These are phyloP conservation scores for Aphrocallistes beatrix DNA, from an alignment of 37 sponge, comb jelly and placozoan species.

Conservation along the genomic window DNA sequence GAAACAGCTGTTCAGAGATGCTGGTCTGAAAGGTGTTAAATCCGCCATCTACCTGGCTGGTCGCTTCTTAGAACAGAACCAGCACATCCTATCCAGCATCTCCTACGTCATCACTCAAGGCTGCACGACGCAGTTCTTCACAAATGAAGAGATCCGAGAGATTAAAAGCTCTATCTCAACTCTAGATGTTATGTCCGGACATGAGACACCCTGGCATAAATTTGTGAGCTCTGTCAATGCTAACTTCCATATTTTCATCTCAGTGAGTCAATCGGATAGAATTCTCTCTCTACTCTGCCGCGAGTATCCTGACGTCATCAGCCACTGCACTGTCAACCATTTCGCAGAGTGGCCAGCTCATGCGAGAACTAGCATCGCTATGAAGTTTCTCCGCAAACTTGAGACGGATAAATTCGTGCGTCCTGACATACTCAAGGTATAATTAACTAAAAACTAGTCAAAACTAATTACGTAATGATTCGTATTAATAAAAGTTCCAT, in stretches of 20 bases:
- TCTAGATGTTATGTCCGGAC: background rate
- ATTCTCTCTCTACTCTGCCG: slow-evolving; percentile 23
- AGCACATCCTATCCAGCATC: background rate
- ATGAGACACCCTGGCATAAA: background rate
- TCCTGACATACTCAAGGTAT: background rate
- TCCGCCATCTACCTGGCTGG: background rate
- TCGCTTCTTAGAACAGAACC: slow-evolving; percentile 8
- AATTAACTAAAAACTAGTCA: background rate
- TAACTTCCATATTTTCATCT: slow-evolving; percentile 39
- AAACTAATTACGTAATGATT: background rate
- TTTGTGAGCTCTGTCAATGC: background rate
- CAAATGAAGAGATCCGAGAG: background rate
- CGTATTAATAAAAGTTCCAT: background rate
- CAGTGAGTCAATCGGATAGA: slow-evolving; percentile 31
- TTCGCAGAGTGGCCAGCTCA: slow-evolving; percentile 50
- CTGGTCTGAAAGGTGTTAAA: background rate
- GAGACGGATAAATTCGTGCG: background rate
- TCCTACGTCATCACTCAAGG: background rate
- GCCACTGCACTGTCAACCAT: slow-evolving; percentile 35
- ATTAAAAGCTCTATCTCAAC: background rate
- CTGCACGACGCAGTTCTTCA: background rate
- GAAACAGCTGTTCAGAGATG: slow-evolving; percentile 12
- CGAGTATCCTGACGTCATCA: slow-evolving; percentile 34
- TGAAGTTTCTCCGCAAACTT: slow-evolving; percentile 24
- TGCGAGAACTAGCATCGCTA: slow-evolving; percentile 38